Evolutionary conservation across 1,140 invertebrate species (phyloP).

Genomic region (Bombus polaris): DNA sequence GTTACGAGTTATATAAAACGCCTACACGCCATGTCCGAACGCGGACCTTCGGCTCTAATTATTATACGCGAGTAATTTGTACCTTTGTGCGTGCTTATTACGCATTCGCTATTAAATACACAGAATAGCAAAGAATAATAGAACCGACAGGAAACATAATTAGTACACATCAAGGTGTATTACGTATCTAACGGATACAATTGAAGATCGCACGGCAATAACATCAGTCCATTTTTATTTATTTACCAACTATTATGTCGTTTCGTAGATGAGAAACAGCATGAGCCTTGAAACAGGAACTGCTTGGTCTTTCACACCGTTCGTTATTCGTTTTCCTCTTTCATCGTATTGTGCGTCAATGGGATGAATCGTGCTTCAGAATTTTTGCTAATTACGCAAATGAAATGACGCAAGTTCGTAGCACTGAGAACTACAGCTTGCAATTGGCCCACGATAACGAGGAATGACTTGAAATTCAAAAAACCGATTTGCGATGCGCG

Average conservation of each 20-base stretch:
- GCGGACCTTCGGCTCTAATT: constrained; percentile 5
- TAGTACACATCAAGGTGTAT: background rate
- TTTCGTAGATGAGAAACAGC: too few species aligned
- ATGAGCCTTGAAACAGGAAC: background rate
- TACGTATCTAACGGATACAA: too few species aligned
- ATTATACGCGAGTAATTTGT: background rate
- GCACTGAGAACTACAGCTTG: background rate
- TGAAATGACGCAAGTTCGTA: constrained; percentile 12
- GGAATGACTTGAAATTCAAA: background rate
- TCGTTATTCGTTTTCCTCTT: background rate
- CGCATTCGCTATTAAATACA: background rate
- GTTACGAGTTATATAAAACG: background rate
- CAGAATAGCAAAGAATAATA: background rate
- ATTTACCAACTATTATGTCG: background rate
- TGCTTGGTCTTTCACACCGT: background rate
- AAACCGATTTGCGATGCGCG: background rate
- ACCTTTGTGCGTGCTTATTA: background rate
- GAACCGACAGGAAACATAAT: background rate
- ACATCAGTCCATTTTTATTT: background rate
- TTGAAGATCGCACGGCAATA: background rate
- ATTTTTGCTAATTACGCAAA: constrained; percentile 41
- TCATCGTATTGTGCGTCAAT: constrained; percentile 13
- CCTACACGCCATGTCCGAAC: too few species aligned
- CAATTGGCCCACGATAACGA: constrained; percentile 3
- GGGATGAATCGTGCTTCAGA: background rate